Percentiles rank a stretch among this genome's conserved stretches.
Conservation (phyloP, 2,113 vertebrate species). For the Natator depressus region DNA sequence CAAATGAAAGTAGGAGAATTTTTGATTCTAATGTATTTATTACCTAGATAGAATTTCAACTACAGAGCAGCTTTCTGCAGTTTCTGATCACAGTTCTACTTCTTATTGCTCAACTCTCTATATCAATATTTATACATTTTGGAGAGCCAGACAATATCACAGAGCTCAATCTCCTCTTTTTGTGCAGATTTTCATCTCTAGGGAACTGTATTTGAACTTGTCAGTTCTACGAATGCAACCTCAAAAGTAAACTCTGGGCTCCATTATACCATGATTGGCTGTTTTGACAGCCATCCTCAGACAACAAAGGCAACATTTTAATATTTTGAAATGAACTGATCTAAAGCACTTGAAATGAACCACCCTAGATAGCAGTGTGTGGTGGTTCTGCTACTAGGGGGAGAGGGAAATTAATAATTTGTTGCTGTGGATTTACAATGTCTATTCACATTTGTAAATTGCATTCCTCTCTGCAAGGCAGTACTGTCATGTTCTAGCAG, state of each 20-base stretch:
- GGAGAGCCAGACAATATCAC: constrained; percentile 4
- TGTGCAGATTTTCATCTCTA: background rate
- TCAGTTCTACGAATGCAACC: constrained; percentile 20
- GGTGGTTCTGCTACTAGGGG: background rate
- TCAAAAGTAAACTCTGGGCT: background rate
- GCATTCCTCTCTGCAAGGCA: background rate
- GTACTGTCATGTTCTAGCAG: background rate
- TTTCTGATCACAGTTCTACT: constrained; percentile 34
- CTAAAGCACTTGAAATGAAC: constrained; percentile 1
- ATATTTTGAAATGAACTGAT: background rate
- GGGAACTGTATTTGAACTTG: constrained; percentile 26
- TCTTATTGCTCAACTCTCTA: background rate
- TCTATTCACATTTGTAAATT: constrained; percentile 42
- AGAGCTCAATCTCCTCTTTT: constrained; percentile 25
- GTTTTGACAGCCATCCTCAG: constrained; percentile 29
- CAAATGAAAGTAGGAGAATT: constrained; percentile 4
- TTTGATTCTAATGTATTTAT: background rate
- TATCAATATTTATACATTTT: constrained; percentile 42
- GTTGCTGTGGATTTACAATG: constrained; percentile 37
- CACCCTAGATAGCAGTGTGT: background rate
- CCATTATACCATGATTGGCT: constrained; percentile 4
- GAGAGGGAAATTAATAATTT: constrained; percentile 40
- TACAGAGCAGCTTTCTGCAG: constrained; percentile 23
- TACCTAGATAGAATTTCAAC: background rate
- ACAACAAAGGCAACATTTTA: constrained; percentile 25